phyloP scores from a whole-genome alignment of 2,797 vertebrate species.

The Macrochelys suwanniensis region DNA sequence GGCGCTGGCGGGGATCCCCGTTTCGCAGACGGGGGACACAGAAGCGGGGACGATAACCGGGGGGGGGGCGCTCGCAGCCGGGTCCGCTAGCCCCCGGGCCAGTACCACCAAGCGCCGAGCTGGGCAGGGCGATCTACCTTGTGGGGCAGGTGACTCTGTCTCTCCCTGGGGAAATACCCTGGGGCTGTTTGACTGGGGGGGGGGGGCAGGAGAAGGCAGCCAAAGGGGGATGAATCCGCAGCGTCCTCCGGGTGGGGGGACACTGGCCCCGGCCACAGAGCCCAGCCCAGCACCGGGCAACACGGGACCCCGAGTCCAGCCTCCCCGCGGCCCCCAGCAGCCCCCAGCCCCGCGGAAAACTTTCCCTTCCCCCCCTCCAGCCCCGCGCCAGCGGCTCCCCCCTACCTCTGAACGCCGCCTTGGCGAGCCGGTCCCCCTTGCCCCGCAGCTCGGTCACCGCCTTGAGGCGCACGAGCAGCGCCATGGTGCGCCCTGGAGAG shows the following conservation, averaged over 20 bases:
- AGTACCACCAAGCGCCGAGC: too few relatives aligned
- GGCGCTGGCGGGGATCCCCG: too few relatives aligned
- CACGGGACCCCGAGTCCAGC: rapidly evolving
- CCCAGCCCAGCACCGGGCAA: neutral
- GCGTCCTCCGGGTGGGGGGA: neutral
- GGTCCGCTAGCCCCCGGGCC: too few relatives aligned
- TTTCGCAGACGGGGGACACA: too few relatives aligned
- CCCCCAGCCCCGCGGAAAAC: slow-evolving; percentile 33
- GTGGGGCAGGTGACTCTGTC: neutral
- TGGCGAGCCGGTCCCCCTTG: slow-evolving; percentile 92
- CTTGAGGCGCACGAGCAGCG: slow-evolving; percentile 91
- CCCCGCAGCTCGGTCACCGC: slow-evolving; percentile 89
- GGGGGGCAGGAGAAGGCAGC: neutral
- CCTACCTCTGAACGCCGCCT: slow-evolving; percentile 95
- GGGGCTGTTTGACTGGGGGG: neutral
- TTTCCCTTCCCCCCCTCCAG: too few relatives aligned
- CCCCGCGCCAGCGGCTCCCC: neutral
- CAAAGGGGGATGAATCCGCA: neutral
- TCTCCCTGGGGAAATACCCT: neutral
- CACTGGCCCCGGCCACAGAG: too few relatives aligned
- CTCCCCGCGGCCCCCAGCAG: neutral
- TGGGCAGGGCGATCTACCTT: too few relatives aligned
- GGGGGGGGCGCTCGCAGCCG: too few relatives aligned
- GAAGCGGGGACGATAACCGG: too few relatives aligned
- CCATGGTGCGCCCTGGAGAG: slow-evolving; percentile 79